phyloP scores from a whole-genome alignment of 2,113 vertebrate genomes.

The Protobothrops mucrosquamatus region DNA sequence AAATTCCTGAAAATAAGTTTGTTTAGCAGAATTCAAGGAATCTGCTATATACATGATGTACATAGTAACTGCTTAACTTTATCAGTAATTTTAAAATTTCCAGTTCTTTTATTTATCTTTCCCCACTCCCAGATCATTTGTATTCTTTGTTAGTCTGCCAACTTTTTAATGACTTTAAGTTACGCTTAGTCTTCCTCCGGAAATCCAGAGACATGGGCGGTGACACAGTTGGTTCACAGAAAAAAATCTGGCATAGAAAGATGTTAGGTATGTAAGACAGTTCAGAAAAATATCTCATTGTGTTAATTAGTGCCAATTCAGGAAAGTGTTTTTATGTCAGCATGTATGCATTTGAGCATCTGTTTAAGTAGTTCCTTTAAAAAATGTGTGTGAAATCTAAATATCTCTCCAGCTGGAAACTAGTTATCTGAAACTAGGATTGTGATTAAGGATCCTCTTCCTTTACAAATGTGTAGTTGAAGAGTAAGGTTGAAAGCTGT shows the following conservation, averaged over 20 bases:
- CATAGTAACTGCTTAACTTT: neutral
- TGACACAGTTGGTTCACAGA: neutral
- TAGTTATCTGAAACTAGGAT: neutral
- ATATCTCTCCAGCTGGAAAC: neutral
- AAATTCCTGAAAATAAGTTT: constrained; percentile 18
- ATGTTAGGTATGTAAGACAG: neutral
- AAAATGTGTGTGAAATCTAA: constrained; percentile 1
- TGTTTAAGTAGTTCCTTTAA: constrained; percentile 7
- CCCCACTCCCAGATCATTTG: neutral
- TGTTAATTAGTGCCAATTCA: constrained; percentile 18
- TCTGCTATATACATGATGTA: neutral
- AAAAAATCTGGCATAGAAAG: neutral
- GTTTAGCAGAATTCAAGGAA: constrained; percentile 1
- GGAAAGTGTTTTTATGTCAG: neutral
- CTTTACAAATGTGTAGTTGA: neutral
- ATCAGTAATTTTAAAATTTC: neutral
- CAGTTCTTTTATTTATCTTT: neutral
- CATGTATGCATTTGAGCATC: constrained; percentile 1
- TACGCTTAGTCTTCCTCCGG: neutral
- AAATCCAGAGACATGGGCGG: neutral
- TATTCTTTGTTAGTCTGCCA: neutral
- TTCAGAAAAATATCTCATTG: constrained; percentile 17
- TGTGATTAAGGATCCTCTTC: neutral
- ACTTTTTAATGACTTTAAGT: neutral
- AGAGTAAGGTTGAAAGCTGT: neutral